phyloP scores from a whole-genome alignment of 1,140 invertebrate species.

The Zaprionus nigranus region DNA sequence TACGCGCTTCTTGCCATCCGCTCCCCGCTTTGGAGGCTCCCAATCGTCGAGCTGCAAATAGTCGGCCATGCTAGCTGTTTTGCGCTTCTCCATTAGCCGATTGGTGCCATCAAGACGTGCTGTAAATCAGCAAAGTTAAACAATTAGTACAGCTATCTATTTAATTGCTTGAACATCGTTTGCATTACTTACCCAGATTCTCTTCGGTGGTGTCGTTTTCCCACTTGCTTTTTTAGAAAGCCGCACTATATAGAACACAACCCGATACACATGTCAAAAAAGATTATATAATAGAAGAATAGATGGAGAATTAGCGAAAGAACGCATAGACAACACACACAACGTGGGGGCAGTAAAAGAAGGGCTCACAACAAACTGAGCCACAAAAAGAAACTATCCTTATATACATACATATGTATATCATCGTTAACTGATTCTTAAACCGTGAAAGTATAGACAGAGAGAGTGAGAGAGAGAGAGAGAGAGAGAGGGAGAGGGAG shows the following conservation, averaged over 20 bases:
- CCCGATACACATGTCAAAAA: conserved; percentile 37
- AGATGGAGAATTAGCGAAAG: conserved; percentile 28
- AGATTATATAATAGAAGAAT: conserved; percentile 23
- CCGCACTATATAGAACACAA: conserved; percentile 62
- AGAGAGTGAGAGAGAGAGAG: no score
- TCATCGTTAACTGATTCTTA: not conserved
- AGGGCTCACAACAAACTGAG: not conserved
- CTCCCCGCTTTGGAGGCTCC: conserved; percentile 85
- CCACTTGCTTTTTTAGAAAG: conserved; percentile 83
- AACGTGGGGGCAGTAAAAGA: not conserved
- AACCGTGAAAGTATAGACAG: conserved; percentile 5
- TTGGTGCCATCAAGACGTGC: conserved; percentile 94
- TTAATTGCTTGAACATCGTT: no score
- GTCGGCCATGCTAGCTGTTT: conserved; percentile 91
- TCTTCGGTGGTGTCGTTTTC: conserved; percentile 78
- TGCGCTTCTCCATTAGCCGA: conserved; percentile 86
- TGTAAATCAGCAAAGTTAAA: conserved; percentile 79
- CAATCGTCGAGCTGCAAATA: conserved; percentile 95
- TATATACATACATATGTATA: not conserved
- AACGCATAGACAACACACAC: conserved; percentile 5
- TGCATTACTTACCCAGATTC: conserved; percentile 71
- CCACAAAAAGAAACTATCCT: not conserved
- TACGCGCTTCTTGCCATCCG: conserved; percentile 95
- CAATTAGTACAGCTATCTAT: no score
- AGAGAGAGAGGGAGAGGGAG: not conserved